Percentiles rank a stretch among this genome's conserved stretches.
These are phyloP conservation scores for Stichodactyla mertensii DNA, from an alignment of 64 coral and sea anemone species.

Conservation along the genomic window DNA sequence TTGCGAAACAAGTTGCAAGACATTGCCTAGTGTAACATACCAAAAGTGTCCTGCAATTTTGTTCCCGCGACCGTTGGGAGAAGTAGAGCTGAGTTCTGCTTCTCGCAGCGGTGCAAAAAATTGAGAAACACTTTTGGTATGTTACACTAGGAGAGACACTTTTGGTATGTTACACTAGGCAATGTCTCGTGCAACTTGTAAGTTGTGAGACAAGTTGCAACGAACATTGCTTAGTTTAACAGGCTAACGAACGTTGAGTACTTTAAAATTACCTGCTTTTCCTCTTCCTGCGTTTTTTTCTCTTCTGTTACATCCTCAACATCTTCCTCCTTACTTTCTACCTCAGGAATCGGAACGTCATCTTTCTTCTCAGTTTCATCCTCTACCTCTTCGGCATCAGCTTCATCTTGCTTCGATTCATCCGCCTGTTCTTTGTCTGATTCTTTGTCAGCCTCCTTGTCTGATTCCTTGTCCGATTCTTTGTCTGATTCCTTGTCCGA, in stretches of 20 bases:
- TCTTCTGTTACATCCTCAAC: not conserved
- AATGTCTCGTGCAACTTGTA: too few species aligned
- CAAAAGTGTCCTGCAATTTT: too few species aligned
- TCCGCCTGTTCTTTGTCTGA: not conserved
- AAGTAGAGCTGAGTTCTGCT: too few species aligned
- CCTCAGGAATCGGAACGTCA: not conserved
- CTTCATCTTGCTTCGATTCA: not conserved
- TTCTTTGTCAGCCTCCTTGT: slow-evolving; percentile 7
- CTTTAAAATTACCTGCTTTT: not conserved
- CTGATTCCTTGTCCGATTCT: slow-evolving; percentile 27
- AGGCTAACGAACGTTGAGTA: not conserved
- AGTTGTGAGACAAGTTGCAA: too few species aligned
- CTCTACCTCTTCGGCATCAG: not conserved
- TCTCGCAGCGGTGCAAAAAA: too few species aligned
- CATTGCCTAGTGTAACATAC: too few species aligned
- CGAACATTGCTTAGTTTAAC: too few species aligned
- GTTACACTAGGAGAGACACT: too few species aligned
- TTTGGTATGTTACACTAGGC: too few species aligned
- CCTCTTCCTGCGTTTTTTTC: not conserved
- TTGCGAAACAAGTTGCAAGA: too few species aligned
- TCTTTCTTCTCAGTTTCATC: slow-evolving; percentile 6
- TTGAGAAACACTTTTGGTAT: too few species aligned
- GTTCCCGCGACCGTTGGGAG: too few species aligned
- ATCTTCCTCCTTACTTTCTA: not conserved
- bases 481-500: not conserved